Percentiles rank a stretch among this genome's conserved stretches.
These are phyloP conservation scores for Rugalucina vietnamica DNA, from an alignment of 2,888 invertebrate genomes.

Conservation along the genomic window DNA sequence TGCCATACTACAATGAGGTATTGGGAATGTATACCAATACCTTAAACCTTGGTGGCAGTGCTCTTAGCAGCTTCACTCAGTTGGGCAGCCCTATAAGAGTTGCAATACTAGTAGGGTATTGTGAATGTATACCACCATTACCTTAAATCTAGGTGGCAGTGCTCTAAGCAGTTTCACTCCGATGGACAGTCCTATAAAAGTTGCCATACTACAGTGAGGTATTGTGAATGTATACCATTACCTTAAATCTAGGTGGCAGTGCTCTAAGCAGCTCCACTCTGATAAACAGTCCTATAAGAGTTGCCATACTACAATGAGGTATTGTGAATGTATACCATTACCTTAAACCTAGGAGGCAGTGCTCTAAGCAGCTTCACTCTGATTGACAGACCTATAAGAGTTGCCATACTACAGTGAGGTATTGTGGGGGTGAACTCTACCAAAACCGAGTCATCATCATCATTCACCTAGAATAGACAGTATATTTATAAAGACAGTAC, in stretches of 20 bases:
- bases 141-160: too few species aligned
- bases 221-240: too few species aligned
- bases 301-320: too few species aligned
- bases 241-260: too few species aligned
- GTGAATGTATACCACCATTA: slow-evolving; percentile 99
- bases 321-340: too few species aligned
- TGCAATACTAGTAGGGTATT: slow-evolving; percentile 99
- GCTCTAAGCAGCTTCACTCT: slow-evolving; percentile 94
- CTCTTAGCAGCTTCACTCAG: slow-evolving; percentile 93
- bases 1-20: slow-evolving; percentile 99
- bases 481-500: slow-evolving; percentile 8
- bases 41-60: slow-evolving; percentile 82
- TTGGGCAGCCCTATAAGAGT: slow-evolving; percentile 97
- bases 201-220: too few species aligned
- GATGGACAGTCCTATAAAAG: too few species aligned
- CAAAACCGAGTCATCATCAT: slow-evolving; percentile 89
- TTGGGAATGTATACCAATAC: slow-evolving; percentile 97
- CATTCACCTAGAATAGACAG: slow-evolving; percentile 88
- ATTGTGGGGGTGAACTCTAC: slow-evolving; percentile 98
- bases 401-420: slow-evolving; percentile 99
- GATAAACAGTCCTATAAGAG: too few species aligned
- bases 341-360: slow-evolving; percentile 82
- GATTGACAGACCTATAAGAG: slow-evolving; percentile 95
- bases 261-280: too few species aligned
- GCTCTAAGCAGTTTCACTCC: too few species aligned